Evolutionary conservation across 2,113 vertebrate species (phyloP), one percentile per base, ranked within the genome.

Genomic region (Poeciliopsis retropinna): DNA sequence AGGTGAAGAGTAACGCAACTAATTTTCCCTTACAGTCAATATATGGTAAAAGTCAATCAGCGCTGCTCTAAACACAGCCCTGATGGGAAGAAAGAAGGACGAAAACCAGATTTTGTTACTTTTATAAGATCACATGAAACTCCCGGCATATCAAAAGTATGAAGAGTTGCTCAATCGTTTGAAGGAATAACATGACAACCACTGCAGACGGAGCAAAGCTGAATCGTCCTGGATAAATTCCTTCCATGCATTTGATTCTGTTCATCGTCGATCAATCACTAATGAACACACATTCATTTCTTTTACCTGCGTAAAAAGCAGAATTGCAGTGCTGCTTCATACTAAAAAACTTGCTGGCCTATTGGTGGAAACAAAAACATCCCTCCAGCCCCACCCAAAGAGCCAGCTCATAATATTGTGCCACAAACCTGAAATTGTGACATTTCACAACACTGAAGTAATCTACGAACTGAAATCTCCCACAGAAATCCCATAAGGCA

Each of bases 321-420:
- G 78, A 85, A 84, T 89, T 83, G 78, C 82, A 86, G 87, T 30
- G 30, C 79, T 78, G 70, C 60, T 73, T 68, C 78, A 73, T 61
- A 79, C 75, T 5, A 57, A 57, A 78, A 63, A 89, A 79, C 66
- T 60, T 44, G 47, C 57, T 68, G 73, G 77, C 73, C 61, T 64
- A 87, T 83, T 88, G 84, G 83, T 88, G 89, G 90, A 90, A 91
- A 90, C 76, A 79, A 72, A 92, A 91, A 90, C 85, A 92, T 30
- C 89, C 67, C 66, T 90, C 72, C 34, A 30, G 68, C 78, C 81
- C 79, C 89, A 87, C 87, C 88, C 85, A 67, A 66, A 78, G 22
- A 71, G 69, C 70, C 54, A 79, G 77, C 80, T 85, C 79, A 80
- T 70, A 75, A 85, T 78, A 84, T 72, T 79, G 74, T 82, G 81